Percentiles rank a stretch among this genome's conserved stretches.
phyloP scores from a whole-genome alignment of 2,113 vertebrate genomes.

The Balaenoptera acutorostrata region DNA sequence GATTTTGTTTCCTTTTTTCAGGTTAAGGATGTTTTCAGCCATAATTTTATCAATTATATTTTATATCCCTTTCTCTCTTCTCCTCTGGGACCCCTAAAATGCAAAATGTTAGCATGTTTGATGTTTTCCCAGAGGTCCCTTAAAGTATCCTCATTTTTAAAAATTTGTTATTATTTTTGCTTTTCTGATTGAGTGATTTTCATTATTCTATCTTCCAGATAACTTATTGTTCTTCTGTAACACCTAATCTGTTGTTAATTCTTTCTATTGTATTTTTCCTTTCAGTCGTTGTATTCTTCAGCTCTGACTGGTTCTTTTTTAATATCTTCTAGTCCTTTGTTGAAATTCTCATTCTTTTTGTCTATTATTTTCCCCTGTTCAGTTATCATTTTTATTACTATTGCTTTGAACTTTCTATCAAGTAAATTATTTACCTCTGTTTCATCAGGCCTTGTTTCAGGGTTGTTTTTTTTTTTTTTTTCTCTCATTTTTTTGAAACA shows the following conservation, averaged over 20 bases:
- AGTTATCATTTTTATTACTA: not conserved
- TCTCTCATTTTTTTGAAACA: not conserved
- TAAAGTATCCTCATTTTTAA: too few relatives aligned
- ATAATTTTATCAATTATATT: too few relatives aligned
- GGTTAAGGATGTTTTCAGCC: too few relatives aligned
- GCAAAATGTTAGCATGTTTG: too few relatives aligned
- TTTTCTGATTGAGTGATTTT: too few relatives aligned
- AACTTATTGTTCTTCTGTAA: too few relatives aligned
- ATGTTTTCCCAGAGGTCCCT: too few relatives aligned
- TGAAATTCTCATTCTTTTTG: not conserved
- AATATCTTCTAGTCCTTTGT: not conserved
- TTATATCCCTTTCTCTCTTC: too few relatives aligned
- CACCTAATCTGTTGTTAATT: not conserved
- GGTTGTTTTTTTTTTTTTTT: not conserved
- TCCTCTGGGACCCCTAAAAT: too few relatives aligned
- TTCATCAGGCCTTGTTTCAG: not conserved
- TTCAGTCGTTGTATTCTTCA: not conserved
- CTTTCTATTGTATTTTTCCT: not conserved
- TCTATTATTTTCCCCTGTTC: not conserved
- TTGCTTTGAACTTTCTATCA: not conserved
- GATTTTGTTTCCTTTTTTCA: too few relatives aligned
- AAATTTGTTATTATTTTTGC: too few relatives aligned
- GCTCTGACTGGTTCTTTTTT: not conserved
- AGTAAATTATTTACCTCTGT: not conserved
- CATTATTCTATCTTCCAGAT: too few relatives aligned